Base-by-base conservation (phyloP, 2,888 invertebrate genomes). In the Parnassius glacialis region DNA sequence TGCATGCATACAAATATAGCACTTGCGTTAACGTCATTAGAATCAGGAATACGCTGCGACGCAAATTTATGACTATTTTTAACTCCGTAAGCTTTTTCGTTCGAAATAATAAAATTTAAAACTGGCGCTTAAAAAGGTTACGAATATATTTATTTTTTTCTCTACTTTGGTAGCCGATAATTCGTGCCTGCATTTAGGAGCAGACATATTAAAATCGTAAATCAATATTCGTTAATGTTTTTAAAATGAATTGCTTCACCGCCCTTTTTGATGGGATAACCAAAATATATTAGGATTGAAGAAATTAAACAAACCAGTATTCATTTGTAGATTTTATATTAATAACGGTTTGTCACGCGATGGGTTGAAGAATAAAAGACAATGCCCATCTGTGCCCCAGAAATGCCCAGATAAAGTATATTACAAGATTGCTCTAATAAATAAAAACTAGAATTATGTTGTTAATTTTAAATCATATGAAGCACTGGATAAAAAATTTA, bases 271-370 rank as follows among this genome's bases (percentile, higher is more conserved):
- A 72, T 65, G 70, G 81, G 78, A 84, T 84, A 83, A 81, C 82
- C 81, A 78, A 82, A 84, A 88, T 87, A 83, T 80, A 84, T 85
- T 80, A 83, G 80, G 74, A 79, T 85, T 65, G 62, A 65, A 69
- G 65, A 75, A 78, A 83, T 81, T 74, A 74, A 74, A 78, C 78
- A 79, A 81, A 81, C 81, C 82, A 76, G 73, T 69, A 76, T 78
- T 83, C 84, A 87, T 88, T 85, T 81, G 82, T 79, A 44, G 70
- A 66, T 70, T 70, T 69, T 61, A 61, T 61, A 72, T 78, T 81
- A 81, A 86, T 79, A 76, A 74, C 72, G 64, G 47, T 61, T 62
- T 68, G 68, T 69, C 87, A 87, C 84, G 87, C 86, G 79, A 87
- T 76, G 69, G 60, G 62, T 57, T 62, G 62, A 64, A 44, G 64